Evolutionary conservation across 2,888 invertebrate genomes (phyloP).

Genomic region (Glaucopsyche alexis): DNA sequence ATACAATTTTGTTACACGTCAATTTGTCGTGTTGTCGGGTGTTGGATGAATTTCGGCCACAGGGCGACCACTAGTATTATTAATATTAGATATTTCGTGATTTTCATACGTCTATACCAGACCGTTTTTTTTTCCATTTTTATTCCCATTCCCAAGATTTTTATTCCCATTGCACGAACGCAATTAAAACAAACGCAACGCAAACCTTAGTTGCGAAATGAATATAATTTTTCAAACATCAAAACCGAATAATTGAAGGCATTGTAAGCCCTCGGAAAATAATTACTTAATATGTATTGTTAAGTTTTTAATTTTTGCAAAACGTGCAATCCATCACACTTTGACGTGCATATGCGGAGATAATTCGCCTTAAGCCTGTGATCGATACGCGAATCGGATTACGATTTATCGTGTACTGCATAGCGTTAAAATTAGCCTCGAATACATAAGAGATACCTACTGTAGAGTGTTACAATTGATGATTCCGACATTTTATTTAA

Average conservation of each 20-base stretch:
- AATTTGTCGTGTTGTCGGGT: too few relatives aligned
- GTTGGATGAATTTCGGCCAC: too few relatives aligned
- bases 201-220: neutral
- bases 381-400: constrained; percentile 12
- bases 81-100: too few relatives aligned
- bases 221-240: neutral
- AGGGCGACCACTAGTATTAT: too few relatives aligned
- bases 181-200: too few relatives aligned
- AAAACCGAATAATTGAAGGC: constrained; percentile 6
- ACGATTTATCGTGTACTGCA: too few relatives aligned
- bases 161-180: neutral
- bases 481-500: neutral
- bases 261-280: constrained; percentile 35
- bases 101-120: too few relatives aligned
- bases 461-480: neutral
- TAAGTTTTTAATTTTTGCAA: constrained; percentile 45
- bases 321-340: constrained; percentile 52
- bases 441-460: neutral
- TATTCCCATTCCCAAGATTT: too few relatives aligned
- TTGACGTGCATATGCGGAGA: constrained; percentile 47
- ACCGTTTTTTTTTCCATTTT: too few relatives aligned
- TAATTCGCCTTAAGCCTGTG: constrained; percentile 33
- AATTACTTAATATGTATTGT: constrained; percentile 39
- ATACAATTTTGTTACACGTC: too few relatives aligned
- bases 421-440: too few relatives aligned